Evolutionary conservation across 1,140 invertebrate species (phyloP), one percentile per base, ranked within the genome.

Genomic region (Bombus turneri): DNA sequence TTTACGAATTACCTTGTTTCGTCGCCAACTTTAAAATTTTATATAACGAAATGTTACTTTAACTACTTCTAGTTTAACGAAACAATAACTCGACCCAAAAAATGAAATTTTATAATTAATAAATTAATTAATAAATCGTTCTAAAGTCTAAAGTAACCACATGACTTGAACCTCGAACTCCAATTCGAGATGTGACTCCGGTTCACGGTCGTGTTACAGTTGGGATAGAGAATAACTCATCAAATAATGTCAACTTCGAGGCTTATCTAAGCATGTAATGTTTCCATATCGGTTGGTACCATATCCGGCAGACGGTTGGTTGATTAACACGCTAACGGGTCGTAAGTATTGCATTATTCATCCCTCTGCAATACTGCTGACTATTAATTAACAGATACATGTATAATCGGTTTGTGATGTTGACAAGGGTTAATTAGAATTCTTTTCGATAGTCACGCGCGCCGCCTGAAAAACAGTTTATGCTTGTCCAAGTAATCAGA

Each of bases 291-390:
- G 69, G 53, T 68, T 39, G 81, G 31, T 88, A 73, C 76, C 72
- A 85, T 59, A 68, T 68, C 66, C 66, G 66, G 68, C 66, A 73
- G 87, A 43, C 47, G 37, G 83, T 83, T 39, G 75, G 62, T 72
- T 89, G 87, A 92, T 92, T 92, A 89, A 85, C 74, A 83, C 79
- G 86, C 87, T 82, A 91, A 90, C 88, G 73, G 81, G 83, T 83
- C 89, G 64, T 85, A 83, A 81, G 77, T 85, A 91, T 92, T 89
- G 86, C 86, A 91, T 91, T 92, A 91, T 91, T 90, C 90, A 91
- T 88, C 74, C 77, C 57, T 31, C 64, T 47, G 39, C 41, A 64
- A 76, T 72, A 73, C 37, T 69, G 25, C 47, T 28, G 82, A 64
- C 75, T 81, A 82, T 90, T 90, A 90, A 90, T 90, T 87, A 90